Percentiles rank a stretch among this genome's conserved stretches.
Evolutionary conservation across 2,113 vertebrate species (phyloP).

Genomic region (Dryoscopus gambensis): DNA sequence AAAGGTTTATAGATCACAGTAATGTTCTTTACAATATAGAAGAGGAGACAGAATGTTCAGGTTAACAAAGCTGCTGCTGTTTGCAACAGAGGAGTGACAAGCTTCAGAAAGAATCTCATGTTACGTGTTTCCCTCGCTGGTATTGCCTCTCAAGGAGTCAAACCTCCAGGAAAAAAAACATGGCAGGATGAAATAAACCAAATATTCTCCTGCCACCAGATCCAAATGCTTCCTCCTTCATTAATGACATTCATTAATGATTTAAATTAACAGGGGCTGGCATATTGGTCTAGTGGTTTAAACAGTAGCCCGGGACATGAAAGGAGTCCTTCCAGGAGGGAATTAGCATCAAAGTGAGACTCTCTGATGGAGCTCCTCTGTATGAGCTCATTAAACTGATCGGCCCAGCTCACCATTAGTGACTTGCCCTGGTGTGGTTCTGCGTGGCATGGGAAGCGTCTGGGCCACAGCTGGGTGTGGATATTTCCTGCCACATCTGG

Average conservation of each 20-base stretch:
- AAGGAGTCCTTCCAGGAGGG: slow-evolving; percentile 21
- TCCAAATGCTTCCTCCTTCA: not conserved
- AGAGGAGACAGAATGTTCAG: not conserved
- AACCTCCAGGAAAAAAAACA: not conserved
- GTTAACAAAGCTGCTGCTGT: not conserved
- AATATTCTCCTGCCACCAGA: not conserved
- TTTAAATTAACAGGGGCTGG: not conserved
- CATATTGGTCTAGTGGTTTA: slow-evolving; percentile 11
- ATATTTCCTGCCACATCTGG: not conserved
- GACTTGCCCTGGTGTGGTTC: not conserved
- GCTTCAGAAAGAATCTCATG: not conserved
- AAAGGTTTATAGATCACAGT: not conserved
- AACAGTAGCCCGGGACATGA: slow-evolving; percentile 13
- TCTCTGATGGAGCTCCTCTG: slow-evolving; percentile 3
- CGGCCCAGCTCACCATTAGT: slow-evolving; percentile 6
- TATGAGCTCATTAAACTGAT: slow-evolving; percentile 39
- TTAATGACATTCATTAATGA: slow-evolving; percentile 1
- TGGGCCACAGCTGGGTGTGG: not conserved
- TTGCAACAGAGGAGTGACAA: not conserved
- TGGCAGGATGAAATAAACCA: not conserved
- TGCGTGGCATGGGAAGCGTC: not conserved
- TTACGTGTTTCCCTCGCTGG: not conserved
- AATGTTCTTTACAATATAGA: not conserved
- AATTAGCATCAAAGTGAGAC: slow-evolving; percentile 38
- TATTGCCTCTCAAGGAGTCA: not conserved